A percentile compares a stretch with the other conserved stretches of the same genome.
phyloP scores from a whole-genome alignment of 2,797 vertebrate species.

The Kryptopterus vitreolus region DNA sequence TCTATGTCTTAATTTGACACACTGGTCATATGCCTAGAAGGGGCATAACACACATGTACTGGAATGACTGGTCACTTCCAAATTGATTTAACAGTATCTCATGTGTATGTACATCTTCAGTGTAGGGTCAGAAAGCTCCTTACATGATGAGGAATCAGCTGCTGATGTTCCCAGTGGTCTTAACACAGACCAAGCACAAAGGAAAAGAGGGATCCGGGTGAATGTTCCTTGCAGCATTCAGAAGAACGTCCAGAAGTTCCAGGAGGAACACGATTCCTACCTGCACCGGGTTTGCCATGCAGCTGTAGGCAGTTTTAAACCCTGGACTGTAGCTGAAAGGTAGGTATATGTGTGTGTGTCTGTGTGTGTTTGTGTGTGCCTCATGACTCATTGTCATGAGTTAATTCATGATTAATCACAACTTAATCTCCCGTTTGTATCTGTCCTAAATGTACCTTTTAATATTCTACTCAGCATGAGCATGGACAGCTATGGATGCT shows the following conservation, averaged over 20 bases:
- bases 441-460: no score
- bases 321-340: conserved; percentile 87
- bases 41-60: conserved; percentile 42
- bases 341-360: no score
- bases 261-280: conserved; percentile 74
- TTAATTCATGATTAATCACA: no score
- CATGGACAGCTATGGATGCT: no score
- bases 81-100: not conserved
- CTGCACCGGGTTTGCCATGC: conserved; percentile 79
- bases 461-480: no score
- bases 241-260: conserved; percentile 77
- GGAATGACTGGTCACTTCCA: conserved; percentile 27
- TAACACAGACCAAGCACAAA: conserved; percentile 49
- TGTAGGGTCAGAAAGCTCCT: conserved; percentile 63
- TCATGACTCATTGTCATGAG: no score
- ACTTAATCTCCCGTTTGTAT: no score
- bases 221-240: conserved; percentile 74
- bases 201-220: conserved; percentile 56
- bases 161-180: conserved; percentile 33
- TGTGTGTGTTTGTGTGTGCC: no score
- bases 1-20: conserved; percentile 59
- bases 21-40: conserved; percentile 58
- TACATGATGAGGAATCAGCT: conserved; percentile 58
- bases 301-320: conserved; percentile 78
- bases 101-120: conserved; percentile 53